Conservation (phyloP, 2,888 invertebrate genomes). For the Melitaea athalia region DNA sequence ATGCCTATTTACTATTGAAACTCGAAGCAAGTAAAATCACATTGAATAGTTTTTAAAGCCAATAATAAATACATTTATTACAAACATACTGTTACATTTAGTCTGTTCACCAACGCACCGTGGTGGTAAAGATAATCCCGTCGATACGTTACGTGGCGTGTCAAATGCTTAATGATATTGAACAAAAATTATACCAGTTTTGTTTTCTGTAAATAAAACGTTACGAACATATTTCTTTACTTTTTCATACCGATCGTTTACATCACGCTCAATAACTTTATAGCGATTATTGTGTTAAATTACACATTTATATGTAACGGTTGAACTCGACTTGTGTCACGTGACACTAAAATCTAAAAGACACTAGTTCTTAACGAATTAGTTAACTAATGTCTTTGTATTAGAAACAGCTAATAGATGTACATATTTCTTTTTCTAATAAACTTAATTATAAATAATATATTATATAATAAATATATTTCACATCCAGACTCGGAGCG, state of each 20-base stretch:
- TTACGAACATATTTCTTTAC: slow-evolving; percentile 14
- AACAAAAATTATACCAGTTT: slow-evolving; percentile 32
- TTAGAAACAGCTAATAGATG: no score
- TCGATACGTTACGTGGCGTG: slow-evolving; percentile 39
- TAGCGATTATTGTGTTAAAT: background rate
- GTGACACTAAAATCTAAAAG: no score
- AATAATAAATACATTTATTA: background rate
- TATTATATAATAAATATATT: no score
- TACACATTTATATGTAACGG: background rate
- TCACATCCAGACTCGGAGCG: no score
- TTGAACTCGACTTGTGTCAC: no score
- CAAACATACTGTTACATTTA: slow-evolving; percentile 14
- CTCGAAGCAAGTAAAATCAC: no score
- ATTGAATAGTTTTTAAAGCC: no score
- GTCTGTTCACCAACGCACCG: slow-evolving; percentile 20
- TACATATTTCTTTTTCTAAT: no score
- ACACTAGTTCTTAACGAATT: no score
- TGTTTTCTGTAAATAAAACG: slow-evolving; percentile 32
- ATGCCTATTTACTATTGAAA: no score
- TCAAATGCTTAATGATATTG: slow-evolving; percentile 42
- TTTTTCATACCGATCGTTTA: background rate
- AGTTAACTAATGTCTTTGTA: no score
- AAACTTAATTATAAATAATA: no score
- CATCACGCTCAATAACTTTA: background rate
- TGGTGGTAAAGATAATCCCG: slow-evolving; percentile 37